Evolutionary conservation across 2,888 invertebrate species (phyloP).

Genomic region (Cabera pusaria): DNA sequence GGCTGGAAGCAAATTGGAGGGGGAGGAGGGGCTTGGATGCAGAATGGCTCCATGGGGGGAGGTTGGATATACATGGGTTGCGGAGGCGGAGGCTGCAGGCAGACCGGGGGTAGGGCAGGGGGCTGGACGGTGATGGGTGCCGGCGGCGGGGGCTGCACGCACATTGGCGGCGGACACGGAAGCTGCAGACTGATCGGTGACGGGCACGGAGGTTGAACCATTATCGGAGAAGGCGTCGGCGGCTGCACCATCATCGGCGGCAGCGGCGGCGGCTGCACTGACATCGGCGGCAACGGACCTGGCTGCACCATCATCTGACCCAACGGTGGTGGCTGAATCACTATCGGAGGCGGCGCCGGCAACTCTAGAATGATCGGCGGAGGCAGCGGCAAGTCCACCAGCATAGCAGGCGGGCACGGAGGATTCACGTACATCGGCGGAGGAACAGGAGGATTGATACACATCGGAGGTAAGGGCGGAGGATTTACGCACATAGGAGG

Average conservation of each 20-base stretch:
- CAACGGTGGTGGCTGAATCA: slow-evolving; percentile 66
- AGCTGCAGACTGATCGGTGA: slow-evolving; percentile 63
- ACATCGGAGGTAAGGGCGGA: slow-evolving; percentile 59
- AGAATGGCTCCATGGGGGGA: slow-evolving; percentile 61
- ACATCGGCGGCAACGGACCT: slow-evolving; percentile 64
- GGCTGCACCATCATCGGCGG: slow-evolving; percentile 70
- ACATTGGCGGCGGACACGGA: slow-evolving; percentile 60
- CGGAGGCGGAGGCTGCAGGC: slow-evolving; percentile 60
- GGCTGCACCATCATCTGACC: slow-evolving; percentile 65
- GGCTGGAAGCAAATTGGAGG: slow-evolving; percentile 50
- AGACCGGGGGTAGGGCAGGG: slow-evolving; percentile 60
- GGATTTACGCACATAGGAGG: slow-evolving; percentile 62
- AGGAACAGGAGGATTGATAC: slow-evolving; percentile 54
- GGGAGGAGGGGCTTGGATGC: slow-evolving; percentile 55
- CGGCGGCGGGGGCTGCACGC: slow-evolving; percentile 62
- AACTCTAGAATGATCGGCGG: slow-evolving; percentile 64
- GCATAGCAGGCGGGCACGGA: slow-evolving; percentile 52
- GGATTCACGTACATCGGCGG: slow-evolving; percentile 61
- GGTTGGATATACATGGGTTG: slow-evolving; percentile 60
- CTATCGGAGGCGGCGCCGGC: slow-evolving; percentile 63
- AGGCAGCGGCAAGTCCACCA: slow-evolving; percentile 53
- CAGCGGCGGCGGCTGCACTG: slow-evolving; percentile 63
- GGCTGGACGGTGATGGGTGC: slow-evolving; percentile 63
- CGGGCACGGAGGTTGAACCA: slow-evolving; percentile 61
- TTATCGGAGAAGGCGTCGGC: slow-evolving; percentile 56